Conservation (phyloP, 2,888 invertebrate genomes). For the Apamea anceps region DNA sequence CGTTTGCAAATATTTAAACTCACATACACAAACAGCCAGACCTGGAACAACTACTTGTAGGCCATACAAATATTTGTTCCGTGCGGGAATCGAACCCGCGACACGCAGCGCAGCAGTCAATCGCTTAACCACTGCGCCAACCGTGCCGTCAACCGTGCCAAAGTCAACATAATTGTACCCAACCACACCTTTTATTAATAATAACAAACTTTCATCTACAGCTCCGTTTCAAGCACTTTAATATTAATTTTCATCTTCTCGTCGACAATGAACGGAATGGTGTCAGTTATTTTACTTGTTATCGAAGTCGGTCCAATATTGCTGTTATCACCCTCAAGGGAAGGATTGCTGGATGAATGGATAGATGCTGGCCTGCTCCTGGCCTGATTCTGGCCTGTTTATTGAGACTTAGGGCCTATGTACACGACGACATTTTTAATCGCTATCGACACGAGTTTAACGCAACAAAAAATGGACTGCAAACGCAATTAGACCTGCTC, state of each 20-base stretch:
- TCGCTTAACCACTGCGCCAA: too few relatives aligned
- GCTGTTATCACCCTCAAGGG: conserved; percentile 9
- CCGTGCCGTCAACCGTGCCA: too few relatives aligned
- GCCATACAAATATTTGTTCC: too few relatives aligned
- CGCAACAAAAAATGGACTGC: neutral
- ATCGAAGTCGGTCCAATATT: conserved; percentile 8
- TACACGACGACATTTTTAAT: neutral
- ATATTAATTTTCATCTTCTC: conserved; percentile 6
- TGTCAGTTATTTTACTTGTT: conserved; percentile 31
- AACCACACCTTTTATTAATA: neutral
- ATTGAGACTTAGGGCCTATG: neutral
- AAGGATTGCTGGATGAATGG: conserved; percentile 27
- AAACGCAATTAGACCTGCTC: neutral
- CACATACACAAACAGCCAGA: too few relatives aligned
- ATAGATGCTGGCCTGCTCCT: conserved; percentile 40
- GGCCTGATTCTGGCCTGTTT: conserved; percentile 52
- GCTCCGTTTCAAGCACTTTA: conserved; percentile 17
- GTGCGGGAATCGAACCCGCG: too few relatives aligned
- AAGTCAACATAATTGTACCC: neutral
- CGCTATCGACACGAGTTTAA: too few relatives aligned
- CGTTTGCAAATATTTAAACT: too few relatives aligned
- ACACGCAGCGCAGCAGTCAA: too few relatives aligned
- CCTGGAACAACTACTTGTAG: too few relatives aligned
- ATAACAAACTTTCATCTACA: neutral
- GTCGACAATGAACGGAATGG: conserved; percentile 2